Evolutionary conservation across 2,797 vertebrate species (phyloP).

Genomic region (Bovichtus diacanthus): DNA sequence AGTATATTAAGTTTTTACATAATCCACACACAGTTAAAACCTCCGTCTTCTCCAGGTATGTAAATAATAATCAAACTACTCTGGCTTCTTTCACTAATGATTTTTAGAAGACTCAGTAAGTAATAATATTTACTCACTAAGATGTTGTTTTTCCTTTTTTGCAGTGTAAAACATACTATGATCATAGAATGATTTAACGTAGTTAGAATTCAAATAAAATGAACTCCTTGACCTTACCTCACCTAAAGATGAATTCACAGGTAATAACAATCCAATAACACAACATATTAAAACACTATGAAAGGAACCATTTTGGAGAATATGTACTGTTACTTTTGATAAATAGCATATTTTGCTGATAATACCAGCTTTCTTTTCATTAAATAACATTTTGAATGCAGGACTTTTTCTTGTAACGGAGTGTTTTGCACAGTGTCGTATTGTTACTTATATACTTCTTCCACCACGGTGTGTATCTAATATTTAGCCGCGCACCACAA

Average conservation of each 20-base stretch:
- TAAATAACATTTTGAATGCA: background rate
- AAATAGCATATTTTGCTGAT: background rate
- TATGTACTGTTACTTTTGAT: background rate
- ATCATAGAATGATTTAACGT: background rate
- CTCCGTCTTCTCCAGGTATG: too few relatives aligned
- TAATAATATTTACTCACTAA: too few relatives aligned
- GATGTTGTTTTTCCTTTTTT: background rate
- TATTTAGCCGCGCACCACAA: background rate
- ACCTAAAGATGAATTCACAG: background rate
- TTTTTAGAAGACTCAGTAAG: too few relatives aligned
- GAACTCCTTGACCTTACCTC: background rate
- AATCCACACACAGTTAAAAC: too few relatives aligned
- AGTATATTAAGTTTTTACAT: too few relatives aligned
- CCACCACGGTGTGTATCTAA: background rate
- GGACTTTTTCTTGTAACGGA: background rate
- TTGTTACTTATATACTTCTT: background rate
- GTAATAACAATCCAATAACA: background rate
- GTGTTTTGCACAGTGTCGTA: background rate
- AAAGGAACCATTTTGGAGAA: background rate
- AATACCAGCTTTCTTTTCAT: background rate
- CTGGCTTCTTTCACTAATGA: too few relatives aligned
- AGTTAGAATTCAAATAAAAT: background rate
- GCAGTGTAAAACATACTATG: background rate
- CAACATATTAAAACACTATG: background rate
- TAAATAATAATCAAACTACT: too few relatives aligned